A percentile compares a stretch with the other conserved stretches of the same genome.
These are phyloP conservation scores for Drosophila buzzatii DNA, from an alignment of 2,888 invertebrate species.

Conservation along the genomic window DNA sequence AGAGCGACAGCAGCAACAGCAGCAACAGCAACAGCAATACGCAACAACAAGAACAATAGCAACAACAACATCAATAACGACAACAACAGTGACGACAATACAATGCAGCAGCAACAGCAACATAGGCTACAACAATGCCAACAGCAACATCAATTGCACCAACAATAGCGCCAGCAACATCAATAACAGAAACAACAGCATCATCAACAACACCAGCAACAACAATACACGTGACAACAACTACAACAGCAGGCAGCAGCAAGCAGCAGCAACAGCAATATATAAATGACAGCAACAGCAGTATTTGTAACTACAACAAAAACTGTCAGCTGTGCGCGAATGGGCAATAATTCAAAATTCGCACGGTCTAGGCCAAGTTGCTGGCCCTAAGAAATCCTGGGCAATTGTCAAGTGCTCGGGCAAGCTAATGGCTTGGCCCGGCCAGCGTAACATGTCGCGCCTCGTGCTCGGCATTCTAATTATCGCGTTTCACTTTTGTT, in stretches of 20 bases:
- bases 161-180: neutral
- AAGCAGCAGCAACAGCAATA: neutral
- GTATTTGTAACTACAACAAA: constrained; percentile 20
- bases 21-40: constrained; percentile 8
- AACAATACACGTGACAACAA: neutral
- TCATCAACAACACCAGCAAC: constrained; percentile 13
- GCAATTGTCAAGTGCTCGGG: constrained; percentile 51
- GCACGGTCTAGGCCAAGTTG: constrained; percentile 30
- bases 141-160: neutral
- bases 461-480: constrained; percentile 72
- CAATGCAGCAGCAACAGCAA: neutral
- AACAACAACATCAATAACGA: neutral
- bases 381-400: constrained; percentile 30
- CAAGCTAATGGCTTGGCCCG: constrained; percentile 6
- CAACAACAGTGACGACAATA: neutral
- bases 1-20: neutral
- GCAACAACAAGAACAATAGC: too few species aligned
- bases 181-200: constrained; percentile 7
- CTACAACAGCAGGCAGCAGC: neutral
- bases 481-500: constrained; percentile 59
- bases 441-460: constrained; percentile 34
- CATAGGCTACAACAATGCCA: neutral
- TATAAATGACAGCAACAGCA: neutral
- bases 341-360: constrained; percentile 67
- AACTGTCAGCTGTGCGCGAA: constrained; percentile 57